Evolutionary conservation across 2,797 vertebrate genomes (phyloP), one percentile per base, ranked within the genome.

Genomic region (Diglossa cyanea): DNA sequence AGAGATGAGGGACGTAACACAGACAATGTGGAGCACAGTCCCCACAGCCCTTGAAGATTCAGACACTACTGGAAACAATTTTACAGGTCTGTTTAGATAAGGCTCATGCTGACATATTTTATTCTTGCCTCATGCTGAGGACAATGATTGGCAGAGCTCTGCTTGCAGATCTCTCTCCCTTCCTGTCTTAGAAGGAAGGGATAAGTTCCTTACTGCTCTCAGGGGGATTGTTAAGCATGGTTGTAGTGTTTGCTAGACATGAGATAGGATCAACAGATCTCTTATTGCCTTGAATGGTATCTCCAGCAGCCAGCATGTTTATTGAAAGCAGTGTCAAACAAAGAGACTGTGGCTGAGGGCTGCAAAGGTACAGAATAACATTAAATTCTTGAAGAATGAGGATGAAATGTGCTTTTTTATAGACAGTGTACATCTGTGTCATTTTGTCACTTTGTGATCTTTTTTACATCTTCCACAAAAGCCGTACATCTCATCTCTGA

Each of bases 321-420:
- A 86, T 37, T 88, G 93, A 91, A 95, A 68, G 15, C 60, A 28
- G 25, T 24, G 2, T 86, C 88, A 75, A 86, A 84, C 13, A 88
- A 92, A 88, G 26, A 84, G 70, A 60, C 62, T 81, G 83, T 75
- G 83, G 66, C 76, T 90, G 58, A 81, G 17, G 18, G 51, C 70
- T 81, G 70, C 20, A 93, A 44, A 86, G 47, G 61, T 70, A 55
- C 12, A 63, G 30, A 77, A 30, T 55, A 87, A 80, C 23, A 12
- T 0, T 2, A 93, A 96, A 84, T 90, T 94, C 70, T 60, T 92
- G 76, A 93, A 91, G 78, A 94, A 79, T 86, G 65, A 81, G 62
- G 48, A 19, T 2, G 1, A 91, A 86, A 86, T 88, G 35, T 77
- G 26, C 25, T 58, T 84, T 95, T 94, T 88, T 60, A 24, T 78